Conservation (phyloP, 2,113 vertebrate species). For the Helogale parvula region DNA sequence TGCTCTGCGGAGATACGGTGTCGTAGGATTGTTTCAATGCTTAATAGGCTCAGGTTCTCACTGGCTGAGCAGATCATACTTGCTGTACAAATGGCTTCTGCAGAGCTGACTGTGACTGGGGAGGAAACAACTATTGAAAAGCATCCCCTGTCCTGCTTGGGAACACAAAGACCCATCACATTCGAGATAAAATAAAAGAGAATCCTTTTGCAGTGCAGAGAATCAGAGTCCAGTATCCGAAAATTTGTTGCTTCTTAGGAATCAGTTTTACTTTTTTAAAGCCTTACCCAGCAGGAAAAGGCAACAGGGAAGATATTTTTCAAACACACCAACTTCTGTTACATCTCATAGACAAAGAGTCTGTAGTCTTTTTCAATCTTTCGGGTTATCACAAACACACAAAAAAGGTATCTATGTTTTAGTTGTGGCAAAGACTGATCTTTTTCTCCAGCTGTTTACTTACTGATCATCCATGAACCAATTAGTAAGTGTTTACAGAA, state of each 20-base stretch:
- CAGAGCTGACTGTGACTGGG: conserved; percentile 56
- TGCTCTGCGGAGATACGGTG: conserved; percentile 54
- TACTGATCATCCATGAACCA: neutral
- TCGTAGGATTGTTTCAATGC: conserved; percentile 68
- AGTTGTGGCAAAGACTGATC: neutral
- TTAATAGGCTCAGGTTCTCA: neutral
- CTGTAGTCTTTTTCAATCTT: neutral
- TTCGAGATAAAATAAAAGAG: conserved; percentile 45
- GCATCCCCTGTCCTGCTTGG: conserved; percentile 5
- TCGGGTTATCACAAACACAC: neutral
- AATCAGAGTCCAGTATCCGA: conserved; percentile 50
- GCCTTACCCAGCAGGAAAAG: neutral
- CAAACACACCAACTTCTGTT: neutral
- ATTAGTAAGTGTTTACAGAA: neutral
- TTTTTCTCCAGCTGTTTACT: neutral
- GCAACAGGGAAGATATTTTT: neutral
- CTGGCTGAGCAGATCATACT: conserved; percentile 60
- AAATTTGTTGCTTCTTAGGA: conserved; percentile 43
- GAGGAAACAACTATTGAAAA: conserved; percentile 74
- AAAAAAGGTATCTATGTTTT: neutral
- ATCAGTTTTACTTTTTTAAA: neutral
- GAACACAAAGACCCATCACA: conserved; percentile 50
- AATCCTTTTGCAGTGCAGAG: neutral
- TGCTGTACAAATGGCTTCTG: conserved; percentile 62
- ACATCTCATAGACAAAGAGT: neutral